These are phyloP conservation scores for Abscondita cerata DNA, from an alignment of 2,888 invertebrate species.

Conservation along the genomic window DNA sequence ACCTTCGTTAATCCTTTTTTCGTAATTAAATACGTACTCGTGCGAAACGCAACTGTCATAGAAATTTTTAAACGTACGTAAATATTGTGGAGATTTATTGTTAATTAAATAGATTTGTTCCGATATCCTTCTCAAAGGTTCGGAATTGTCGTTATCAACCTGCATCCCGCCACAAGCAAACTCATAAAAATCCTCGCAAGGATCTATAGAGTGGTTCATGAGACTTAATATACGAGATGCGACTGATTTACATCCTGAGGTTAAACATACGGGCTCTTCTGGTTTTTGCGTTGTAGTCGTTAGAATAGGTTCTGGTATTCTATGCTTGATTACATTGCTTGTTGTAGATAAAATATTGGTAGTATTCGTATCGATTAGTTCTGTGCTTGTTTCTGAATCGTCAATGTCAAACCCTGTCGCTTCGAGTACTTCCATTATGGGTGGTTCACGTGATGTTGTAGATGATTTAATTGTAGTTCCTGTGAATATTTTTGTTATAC, in stretches of 20 bases:
- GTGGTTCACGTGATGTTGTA: not conserved
- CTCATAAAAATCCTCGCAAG: conserved; percentile 49
- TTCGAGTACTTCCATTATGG: not conserved
- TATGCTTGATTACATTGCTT: too few relatives aligned
- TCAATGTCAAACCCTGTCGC: conserved; percentile 4
- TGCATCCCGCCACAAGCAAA: conserved; percentile 46
- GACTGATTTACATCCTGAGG: conserved; percentile 39
- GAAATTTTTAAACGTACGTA: conserved; percentile 41
- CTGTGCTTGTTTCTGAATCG: not conserved
- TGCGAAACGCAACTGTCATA: conserved; percentile 45
- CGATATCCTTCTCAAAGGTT: conserved; percentile 35
- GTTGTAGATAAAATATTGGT: not conserved
- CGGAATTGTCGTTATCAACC: conserved; percentile 27
- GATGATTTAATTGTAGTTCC: too few relatives aligned
- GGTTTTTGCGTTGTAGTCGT: not conserved
- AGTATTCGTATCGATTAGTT: not conserved
- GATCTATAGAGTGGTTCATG: conserved; percentile 43
- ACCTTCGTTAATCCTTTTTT: conserved; percentile 41
- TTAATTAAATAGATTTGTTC: conserved; percentile 35
- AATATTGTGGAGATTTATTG: conserved; percentile 12
- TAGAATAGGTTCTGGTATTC: not conserved
- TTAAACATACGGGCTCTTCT: conserved; percentile 34
- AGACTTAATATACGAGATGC: conserved; percentile 44
- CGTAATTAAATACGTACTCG: conserved; percentile 43
- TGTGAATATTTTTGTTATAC: too few relatives aligned